Conservation (phyloP, 2,888 invertebrate species). For the Coelopa pilipes region DNA sequence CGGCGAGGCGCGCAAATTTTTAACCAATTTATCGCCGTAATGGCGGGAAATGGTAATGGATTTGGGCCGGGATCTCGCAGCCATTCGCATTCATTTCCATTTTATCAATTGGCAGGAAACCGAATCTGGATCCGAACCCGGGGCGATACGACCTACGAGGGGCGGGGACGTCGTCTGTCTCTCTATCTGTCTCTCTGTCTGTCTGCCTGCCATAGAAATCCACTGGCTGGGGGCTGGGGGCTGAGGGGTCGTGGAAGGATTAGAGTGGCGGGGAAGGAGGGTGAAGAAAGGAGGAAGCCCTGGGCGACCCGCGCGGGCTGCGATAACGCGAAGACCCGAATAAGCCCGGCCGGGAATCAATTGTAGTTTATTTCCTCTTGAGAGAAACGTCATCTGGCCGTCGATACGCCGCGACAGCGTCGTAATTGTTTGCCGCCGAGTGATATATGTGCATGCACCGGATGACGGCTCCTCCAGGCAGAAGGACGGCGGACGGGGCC, state of each 20-base stretch:
- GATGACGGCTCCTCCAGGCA: no score
- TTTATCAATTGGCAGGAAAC: neutral
- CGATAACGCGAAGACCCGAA: slow-evolving; percentile 7
- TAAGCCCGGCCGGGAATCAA: slow-evolving; percentile 8
- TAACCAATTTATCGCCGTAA: slow-evolving; percentile 62
- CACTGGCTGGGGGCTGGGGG: no score
- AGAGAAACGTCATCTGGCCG: slow-evolving; percentile 25
- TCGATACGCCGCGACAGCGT: neutral
- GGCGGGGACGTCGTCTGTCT: no score
- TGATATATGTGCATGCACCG: neutral
- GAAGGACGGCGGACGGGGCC: no score
- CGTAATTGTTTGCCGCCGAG: slow-evolving; percentile 2
- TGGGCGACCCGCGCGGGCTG: no score
- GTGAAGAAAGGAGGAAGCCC: no score
- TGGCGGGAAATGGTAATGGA: slow-evolving; percentile 50
- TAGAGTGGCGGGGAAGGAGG: slow-evolving; percentile 15
- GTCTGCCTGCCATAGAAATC: no score
- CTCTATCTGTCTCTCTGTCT: neutral
- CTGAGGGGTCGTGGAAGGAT: neutral
- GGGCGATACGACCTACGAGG: no score
- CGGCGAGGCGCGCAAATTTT: slow-evolving; percentile 8
- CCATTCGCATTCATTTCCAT: slow-evolving; percentile 4
- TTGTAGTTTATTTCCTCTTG: slow-evolving; percentile 28
- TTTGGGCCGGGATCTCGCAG: slow-evolving; percentile 10
- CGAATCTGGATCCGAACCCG: neutral